These are phyloP conservation scores for Tipula confusa DNA, from an alignment of 2,888 invertebrate genomes.

Conservation along the genomic window DNA sequence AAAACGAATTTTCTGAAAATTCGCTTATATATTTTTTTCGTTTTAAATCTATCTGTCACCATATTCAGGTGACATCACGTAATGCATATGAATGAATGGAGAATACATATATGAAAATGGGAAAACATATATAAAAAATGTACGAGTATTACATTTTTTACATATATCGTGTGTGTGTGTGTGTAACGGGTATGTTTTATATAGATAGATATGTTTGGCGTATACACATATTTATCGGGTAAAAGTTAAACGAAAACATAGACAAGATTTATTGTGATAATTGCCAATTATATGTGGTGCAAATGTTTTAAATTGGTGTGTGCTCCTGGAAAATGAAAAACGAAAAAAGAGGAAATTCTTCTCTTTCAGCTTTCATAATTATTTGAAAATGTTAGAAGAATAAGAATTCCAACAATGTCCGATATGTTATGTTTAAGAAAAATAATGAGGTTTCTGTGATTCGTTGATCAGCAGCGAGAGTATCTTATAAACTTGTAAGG, in stretches of 20 bases:
- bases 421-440: too few relatives aligned
- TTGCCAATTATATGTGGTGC: neutral
- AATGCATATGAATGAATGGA: conserved; percentile 31
- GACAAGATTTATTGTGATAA: conserved; percentile 5
- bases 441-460: too few relatives aligned
- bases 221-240: neutral
- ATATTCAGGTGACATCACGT: conserved; percentile 31
- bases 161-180: neutral
- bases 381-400: too few relatives aligned
- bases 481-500: too few relatives aligned
- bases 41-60: conserved; percentile 32
- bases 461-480: too few relatives aligned
- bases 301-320: neutral
- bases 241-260: conserved; percentile 20
- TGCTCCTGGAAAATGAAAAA: neutral
- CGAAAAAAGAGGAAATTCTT: too few relatives aligned
- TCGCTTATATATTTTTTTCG: conserved; percentile 26
- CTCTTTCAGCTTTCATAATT: too few relatives aligned
- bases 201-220: neutral
- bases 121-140: neutral
- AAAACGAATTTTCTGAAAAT: neutral
- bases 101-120: neutral
- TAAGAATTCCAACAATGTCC: too few relatives aligned
- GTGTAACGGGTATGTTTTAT: neutral
- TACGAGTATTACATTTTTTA: neutral